Base-by-base conservation (phyloP, 2,888 invertebrate genomes). In the Epirrhoe alternata region DNA sequence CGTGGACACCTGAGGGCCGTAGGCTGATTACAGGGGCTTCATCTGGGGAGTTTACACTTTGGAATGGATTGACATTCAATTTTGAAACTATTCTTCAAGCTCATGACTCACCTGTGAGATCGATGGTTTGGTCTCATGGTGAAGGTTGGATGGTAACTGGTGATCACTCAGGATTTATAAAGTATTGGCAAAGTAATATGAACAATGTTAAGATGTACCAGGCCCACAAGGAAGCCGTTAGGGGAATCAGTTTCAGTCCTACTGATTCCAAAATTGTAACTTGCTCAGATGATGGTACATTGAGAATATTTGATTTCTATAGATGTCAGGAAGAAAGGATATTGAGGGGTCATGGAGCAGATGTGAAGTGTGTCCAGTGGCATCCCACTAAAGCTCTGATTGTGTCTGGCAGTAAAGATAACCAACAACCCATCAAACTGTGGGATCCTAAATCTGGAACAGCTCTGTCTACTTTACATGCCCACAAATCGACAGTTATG, bases 171-270 rank as follows among this genome's bases (percentile, higher is more conserved):
- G 99, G 99, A 68, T 99, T 98, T 88, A 98, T 99, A 74, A 99
- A 99, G 86, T 99, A 99, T 94, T 99, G 99, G 99, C 99, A 99
- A 94, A 98, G 99, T 79, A 99, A 99, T 93, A 99, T 99, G 99
- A 99, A 99, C 94, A 99, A 99, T 94, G 99, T 99, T 66, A 99
- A 99, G 95, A 99, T 99, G 99, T 99, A 98, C 94, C 99, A 99
- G 94, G 99, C 99, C 64, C 99, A 99, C 93, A 99, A 99, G 95
- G 99, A 99, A 95, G 98, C 99, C 75, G 97, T 99, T 80, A 96
- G 99, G 91, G 99, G 99, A 94, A 97, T 99, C 95, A 99, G 99
- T 96, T 99, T 99, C 95, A 98, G 99, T 94, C 99, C 99, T 62
- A 97, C 97, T 86, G 99, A 99, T 95, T 96, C 96, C 86, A 99